Conservation (phyloP, 2,797 vertebrate species). For the Myotis daubentonii region DNA sequence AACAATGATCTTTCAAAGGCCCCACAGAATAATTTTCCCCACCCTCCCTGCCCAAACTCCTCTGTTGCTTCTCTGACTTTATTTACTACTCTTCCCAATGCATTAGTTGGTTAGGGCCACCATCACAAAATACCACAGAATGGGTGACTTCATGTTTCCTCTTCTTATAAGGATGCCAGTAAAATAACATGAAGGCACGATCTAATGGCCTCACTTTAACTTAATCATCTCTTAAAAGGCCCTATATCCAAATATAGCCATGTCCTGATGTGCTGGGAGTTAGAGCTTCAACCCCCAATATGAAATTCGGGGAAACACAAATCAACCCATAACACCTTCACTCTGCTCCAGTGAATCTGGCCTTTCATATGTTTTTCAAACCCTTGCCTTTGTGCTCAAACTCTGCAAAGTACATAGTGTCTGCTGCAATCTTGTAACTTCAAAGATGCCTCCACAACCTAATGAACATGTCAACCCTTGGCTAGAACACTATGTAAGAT, state of each 20-base stretch:
- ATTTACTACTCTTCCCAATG: neutral
- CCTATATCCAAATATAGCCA: neutral
- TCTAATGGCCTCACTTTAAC: neutral
- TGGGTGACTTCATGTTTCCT: neutral
- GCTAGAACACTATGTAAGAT: neutral
- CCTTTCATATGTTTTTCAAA: neutral
- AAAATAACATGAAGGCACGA: neutral
- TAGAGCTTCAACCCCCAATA: neutral
- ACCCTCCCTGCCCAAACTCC: neutral
- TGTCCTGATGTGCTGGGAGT: neutral
- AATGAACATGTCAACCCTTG: neutral
- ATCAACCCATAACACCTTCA: neutral
- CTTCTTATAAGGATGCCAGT: neutral
- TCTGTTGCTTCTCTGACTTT: neutral
- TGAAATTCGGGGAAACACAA: neutral
- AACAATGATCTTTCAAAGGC: neutral
- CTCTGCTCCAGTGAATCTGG: neutral
- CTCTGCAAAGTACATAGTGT: neutral
- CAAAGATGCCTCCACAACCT: neutral
- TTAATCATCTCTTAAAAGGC: neutral
- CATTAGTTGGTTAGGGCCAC: neutral
- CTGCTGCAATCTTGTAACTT: neutral
- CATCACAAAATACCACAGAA: neutral
- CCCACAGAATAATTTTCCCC: neutral
- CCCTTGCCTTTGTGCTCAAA: neutral